Conservation (phyloP, 2,113 vertebrate species). For the Hydropotes inermis region DNA sequence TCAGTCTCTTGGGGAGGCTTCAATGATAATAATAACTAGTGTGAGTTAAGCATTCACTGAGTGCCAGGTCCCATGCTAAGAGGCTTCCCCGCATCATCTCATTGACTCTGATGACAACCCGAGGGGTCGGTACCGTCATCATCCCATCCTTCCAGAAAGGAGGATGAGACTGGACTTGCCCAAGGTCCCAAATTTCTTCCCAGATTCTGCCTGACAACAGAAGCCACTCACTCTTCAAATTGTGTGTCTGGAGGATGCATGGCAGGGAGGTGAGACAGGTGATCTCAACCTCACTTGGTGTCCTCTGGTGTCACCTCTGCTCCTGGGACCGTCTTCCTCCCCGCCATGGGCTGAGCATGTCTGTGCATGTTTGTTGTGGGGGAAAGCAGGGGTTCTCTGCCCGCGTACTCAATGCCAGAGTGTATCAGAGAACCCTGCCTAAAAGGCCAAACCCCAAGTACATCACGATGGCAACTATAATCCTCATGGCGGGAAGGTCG, state of each 20-base stretch:
- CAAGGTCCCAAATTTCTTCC: not conserved
- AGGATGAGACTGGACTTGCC: not conserved
- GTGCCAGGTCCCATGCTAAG: not conserved
- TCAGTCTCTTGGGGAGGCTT: not conserved
- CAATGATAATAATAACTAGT: not conserved
- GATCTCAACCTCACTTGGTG: not conserved
- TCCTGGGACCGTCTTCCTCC: not conserved
- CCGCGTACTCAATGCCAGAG: too few species aligned
- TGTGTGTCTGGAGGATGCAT: not conserved
- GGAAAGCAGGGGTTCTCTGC: not conserved
- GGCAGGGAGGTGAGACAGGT: not conserved
- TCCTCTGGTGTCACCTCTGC: not conserved
- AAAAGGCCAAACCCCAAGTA: not conserved
- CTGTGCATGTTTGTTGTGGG: not conserved
- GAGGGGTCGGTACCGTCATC: not conserved
- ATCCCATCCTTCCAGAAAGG: not conserved
- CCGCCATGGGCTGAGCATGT: not conserved
- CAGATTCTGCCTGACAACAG: not conserved
- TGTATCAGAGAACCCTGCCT: not conserved
- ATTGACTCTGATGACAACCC: not conserved
- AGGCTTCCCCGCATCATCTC: not conserved
- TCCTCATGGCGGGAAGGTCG: not conserved
- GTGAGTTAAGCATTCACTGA: not conserved
- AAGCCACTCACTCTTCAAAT: not conserved
- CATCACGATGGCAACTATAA: not conserved